phyloP scores from a whole-genome alignment of 1,140 invertebrate genomes.

The Dufourea novaeangliae region DNA sequence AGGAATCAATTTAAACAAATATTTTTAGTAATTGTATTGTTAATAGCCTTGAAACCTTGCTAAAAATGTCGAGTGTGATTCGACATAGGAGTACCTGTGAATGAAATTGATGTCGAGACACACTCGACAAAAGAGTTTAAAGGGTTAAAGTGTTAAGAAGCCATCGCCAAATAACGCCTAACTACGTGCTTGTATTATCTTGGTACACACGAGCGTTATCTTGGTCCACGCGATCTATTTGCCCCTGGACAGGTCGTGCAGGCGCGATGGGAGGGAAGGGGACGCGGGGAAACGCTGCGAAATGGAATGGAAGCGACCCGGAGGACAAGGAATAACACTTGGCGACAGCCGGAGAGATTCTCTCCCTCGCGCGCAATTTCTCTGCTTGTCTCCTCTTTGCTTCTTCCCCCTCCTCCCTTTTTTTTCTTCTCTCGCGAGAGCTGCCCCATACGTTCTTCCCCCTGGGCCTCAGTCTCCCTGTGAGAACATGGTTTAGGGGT shows the following conservation, averaged over 20 bases:
- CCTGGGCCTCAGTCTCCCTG: neutral
- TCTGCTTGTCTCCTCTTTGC: neutral
- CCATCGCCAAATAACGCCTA: neutral
- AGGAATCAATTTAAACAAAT: too few species aligned
- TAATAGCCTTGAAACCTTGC: too few species aligned
- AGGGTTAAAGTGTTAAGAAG: neutral
- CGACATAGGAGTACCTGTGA: too few species aligned
- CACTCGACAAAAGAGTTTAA: too few species aligned
- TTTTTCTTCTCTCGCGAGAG: neutral
- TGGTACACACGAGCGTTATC: neutral
- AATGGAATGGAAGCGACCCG: constrained; percentile 42
- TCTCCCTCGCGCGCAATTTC: constrained; percentile 46
- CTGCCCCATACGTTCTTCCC: neutral
- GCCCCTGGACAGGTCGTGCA: constrained; percentile 12
- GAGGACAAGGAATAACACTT: constrained; percentile 55
- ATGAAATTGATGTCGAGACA: too few species aligned
- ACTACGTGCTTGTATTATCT: neutral
- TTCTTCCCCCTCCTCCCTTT: neutral
- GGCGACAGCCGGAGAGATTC: constrained; percentile 43
- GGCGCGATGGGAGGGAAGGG: neutral
- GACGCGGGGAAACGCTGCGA: constrained; percentile 22
- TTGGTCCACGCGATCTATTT: constrained; percentile 28
- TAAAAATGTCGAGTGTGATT: too few species aligned
- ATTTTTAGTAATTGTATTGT: too few species aligned
- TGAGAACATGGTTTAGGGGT: neutral